Percentiles rank a stretch among this genome's conserved stretches.
These are phyloP conservation scores for Xyrichtys novacula DNA, from an alignment of 2,797 vertebrate genomes.

Conservation along the genomic window DNA sequence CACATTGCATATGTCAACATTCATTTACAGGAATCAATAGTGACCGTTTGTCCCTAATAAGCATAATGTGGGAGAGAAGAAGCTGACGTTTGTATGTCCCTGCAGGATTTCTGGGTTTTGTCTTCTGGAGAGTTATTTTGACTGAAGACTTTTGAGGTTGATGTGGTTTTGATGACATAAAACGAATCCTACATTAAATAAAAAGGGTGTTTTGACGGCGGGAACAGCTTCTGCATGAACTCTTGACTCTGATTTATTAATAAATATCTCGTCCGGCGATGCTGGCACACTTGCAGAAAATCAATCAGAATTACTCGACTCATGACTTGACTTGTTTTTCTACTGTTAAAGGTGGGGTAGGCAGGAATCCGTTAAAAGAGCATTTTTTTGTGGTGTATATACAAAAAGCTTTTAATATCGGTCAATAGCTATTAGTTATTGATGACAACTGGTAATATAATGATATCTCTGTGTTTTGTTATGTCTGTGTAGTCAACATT, in stretches of 20 bases:
- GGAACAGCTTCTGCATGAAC: constrained; percentile 7
- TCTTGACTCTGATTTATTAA: neutral
- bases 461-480: too few relatives aligned
- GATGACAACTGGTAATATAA: too few relatives aligned
- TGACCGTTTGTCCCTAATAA: constrained; percentile 62
- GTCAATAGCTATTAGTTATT: too few relatives aligned
- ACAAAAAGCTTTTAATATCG: too few relatives aligned
- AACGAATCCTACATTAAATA: constrained; percentile 14
- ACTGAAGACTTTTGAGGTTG: constrained; percentile 37
- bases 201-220: constrained; percentile 20
- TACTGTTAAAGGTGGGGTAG: too few relatives aligned
- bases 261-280: constrained; percentile 1
- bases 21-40: constrained; percentile 58
- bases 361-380: too few relatives aligned
- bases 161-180: constrained; percentile 30
- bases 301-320: too few relatives aligned
- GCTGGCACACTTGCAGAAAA: neutral
- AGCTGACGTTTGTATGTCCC: constrained; percentile 40
- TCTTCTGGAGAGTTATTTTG: constrained; percentile 28
- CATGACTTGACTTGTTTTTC: too few relatives aligned
- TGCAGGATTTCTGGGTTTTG: constrained; percentile 25
- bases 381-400: too few relatives aligned
- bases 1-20: constrained; percentile 66
- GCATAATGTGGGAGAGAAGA: constrained; percentile 50
- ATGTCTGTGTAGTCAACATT: too few relatives aligned